These are phyloP conservation scores for Entelurus aequoreus DNA, from an alignment of 2,113 vertebrate genomes.

Conservation along the genomic window DNA sequence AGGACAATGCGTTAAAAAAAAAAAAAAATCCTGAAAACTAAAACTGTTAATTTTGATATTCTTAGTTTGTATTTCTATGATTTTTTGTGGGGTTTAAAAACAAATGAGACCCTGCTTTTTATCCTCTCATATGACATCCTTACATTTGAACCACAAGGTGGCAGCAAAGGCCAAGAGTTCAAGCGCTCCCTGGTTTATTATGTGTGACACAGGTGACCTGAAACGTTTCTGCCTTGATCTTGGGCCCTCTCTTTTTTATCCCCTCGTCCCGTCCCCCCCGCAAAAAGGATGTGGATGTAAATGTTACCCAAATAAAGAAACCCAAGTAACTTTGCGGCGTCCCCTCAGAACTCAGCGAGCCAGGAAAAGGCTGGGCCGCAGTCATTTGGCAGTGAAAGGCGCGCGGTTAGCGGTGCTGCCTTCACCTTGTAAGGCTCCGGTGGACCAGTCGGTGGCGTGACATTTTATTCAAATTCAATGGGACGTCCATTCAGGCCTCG, in stretches of 20 bases:
- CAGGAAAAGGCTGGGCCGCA: slow-evolving; percentile 67
- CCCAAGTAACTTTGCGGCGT: slow-evolving; percentile 60
- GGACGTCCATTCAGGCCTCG: neutral
- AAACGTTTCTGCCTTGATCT: slow-evolving; percentile 59
- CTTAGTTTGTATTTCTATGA: too few relatives aligned
- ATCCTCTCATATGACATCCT: neutral
- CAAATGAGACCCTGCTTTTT: too few relatives aligned
- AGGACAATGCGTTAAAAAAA: too few relatives aligned
- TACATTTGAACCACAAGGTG: neutral
- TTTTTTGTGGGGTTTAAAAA: too few relatives aligned
- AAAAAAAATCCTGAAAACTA: too few relatives aligned
- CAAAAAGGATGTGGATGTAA: slow-evolving; percentile 73
- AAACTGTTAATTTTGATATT: too few relatives aligned
- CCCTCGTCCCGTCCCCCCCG: slow-evolving; percentile 27
- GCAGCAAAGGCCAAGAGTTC: neutral
- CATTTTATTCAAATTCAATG: slow-evolving; percentile 54
- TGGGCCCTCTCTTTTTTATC: slow-evolving; percentile 39
- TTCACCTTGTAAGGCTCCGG: slow-evolving; percentile 68
- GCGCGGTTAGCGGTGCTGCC: slow-evolving; percentile 69
- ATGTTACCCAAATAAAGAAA: slow-evolving; percentile 68
- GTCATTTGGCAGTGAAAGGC: slow-evolving; percentile 77
- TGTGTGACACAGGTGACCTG: slow-evolving; percentile 7
- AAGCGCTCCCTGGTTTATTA: too few relatives aligned
- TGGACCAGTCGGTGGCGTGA: slow-evolving; percentile 48
- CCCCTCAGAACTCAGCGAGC: slow-evolving; percentile 50